These are phyloP conservation scores for Mastacembelus armatus DNA, from an alignment of 2,797 vertebrate species.

Conservation along the genomic window DNA sequence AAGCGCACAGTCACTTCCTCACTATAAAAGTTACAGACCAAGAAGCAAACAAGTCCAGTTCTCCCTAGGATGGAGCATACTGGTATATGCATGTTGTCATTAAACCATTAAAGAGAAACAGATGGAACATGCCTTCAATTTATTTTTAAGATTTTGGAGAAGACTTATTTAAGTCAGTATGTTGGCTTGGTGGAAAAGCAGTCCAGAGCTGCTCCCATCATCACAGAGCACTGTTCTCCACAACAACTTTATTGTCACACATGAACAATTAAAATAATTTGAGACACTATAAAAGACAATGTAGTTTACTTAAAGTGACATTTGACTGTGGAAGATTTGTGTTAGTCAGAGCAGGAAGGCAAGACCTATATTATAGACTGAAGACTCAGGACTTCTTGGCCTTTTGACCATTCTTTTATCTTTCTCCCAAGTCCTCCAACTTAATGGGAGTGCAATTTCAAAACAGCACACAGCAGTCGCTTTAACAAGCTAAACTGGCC, in stretches of 20 bases:
- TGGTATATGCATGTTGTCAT: background rate
- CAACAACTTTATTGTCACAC: constrained; percentile 38
- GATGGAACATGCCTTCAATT: background rate
- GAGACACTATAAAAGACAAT: constrained; percentile 30
- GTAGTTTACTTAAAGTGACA: constrained; percentile 7
- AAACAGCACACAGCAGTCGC: background rate
- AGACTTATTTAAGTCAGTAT: constrained; percentile 16
- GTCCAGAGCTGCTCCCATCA: constrained; percentile 17
- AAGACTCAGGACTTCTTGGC: background rate
- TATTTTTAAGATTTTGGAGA: background rate
- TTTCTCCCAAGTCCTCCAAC: background rate
- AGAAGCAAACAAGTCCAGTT: constrained; percentile 37
- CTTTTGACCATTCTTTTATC: background rate
- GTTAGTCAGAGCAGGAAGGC: too few species aligned
- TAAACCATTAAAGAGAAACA: background rate
- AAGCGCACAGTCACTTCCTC: constrained; percentile 66
- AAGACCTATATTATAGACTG: background rate
- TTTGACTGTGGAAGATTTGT: too few species aligned
- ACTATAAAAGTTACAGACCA: constrained; percentile 46
- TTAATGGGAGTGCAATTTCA: background rate
- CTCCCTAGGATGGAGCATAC: background rate
- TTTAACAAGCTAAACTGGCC: constrained; percentile 12
- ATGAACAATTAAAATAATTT: constrained; percentile 26
- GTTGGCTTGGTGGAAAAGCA: constrained; percentile 6
- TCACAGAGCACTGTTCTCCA: constrained; percentile 10